These are phyloP conservation scores for Hirtodrosophila trivittata DNA, from an alignment of 2,888 invertebrate species.

Conservation along the genomic window DNA sequence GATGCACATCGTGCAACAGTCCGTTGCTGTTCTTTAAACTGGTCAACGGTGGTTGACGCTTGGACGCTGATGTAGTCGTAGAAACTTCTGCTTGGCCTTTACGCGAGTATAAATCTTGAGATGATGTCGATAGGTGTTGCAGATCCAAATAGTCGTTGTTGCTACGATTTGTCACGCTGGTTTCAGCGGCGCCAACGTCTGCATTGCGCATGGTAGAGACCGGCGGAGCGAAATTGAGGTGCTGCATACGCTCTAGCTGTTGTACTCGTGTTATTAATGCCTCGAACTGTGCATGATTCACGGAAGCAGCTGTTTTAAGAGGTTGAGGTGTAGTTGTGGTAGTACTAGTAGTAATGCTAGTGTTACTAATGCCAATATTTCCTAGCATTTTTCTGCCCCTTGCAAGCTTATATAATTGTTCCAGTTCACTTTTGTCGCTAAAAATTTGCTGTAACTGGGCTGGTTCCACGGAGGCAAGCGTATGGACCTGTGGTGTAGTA, in stretches of 20 bases:
- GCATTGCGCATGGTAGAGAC: slow-evolving; percentile 78
- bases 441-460: slow-evolving; percentile 84
- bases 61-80: slow-evolving; percentile 72
- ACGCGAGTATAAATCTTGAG: slow-evolving; percentile 25
- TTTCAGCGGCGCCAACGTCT: slow-evolving; percentile 19
- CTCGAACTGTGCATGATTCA: slow-evolving; percentile 85
- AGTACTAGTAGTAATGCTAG: slow-evolving; percentile 38
- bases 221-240: slow-evolving; percentile 54
- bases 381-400: too few relatives aligned
- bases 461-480: slow-evolving; percentile 79
- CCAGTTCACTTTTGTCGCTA: slow-evolving; percentile 83
- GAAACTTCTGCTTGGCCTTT: slow-evolving; percentile 70
- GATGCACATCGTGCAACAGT: slow-evolving; percentile 80
- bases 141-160: slow-evolving; percentile 80
- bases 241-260: slow-evolving; percentile 77
- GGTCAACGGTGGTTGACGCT: slow-evolving; percentile 48
- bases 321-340: slow-evolving; percentile 57
- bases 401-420: slow-evolving; percentile 80
- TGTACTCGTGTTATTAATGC: slow-evolving; percentile 84
- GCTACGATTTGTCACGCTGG: slow-evolving; percentile 52
- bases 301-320: slow-evolving; percentile 55
- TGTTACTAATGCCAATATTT: slow-evolving; percentile 28
- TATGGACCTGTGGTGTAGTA: too few relatives aligned
- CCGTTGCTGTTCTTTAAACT: slow-evolving; percentile 77
- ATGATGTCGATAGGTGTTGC: slow-evolving; percentile 62